Evolutionary conservation across 2,888 invertebrate species (phyloP), one percentile per base, ranked within the genome.

Genomic region (Drosophila nigricruria): DNA sequence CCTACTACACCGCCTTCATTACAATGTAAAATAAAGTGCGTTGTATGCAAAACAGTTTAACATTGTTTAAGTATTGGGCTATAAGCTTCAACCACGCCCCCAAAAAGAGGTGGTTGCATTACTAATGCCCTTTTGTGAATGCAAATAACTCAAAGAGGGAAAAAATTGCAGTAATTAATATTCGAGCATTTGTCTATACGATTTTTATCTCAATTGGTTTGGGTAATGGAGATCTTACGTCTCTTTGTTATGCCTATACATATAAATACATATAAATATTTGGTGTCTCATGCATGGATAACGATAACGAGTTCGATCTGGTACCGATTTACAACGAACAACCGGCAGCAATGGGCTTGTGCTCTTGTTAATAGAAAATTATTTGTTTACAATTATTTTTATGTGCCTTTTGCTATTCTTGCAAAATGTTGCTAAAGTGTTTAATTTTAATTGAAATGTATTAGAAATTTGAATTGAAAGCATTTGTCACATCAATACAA

Each of bases 281-380:
- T 71, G 36, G 42, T 54, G 56, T 42, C 67, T 65, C 68, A 52
- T 67, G 61, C 74, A 82, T 81, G 82, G 84, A 85, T 85, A 85
- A 86, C 76, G 76, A 86, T 82, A 88, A 79, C 86, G 67, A 76
- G 86, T 86, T 86, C 72, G 77, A 88, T 88, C 86, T 86, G 84
- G 86, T 73, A 81, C 62, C 77, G 84, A 83, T 83, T 82, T 85
- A 77, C 77, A 58, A 54, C 43, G 16, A 20, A 16, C 60, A 30
- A 18, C 27, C 38, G 14, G 23, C 40, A 62, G 16, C 50, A 49
- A 10, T 18, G 16, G 10, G 25, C 58, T 77, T 50, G 53, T 52
- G 52, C 64, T 74, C 34, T 61, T 47, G 63, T 80, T 88, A 82
- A 86, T 86, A 86, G 82, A 88, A 83, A 88, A 84, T 84, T 84